Evolutionary conservation across 2,797 vertebrate species (phyloP).

Genomic region (Bradypodion ventrale): DNA sequence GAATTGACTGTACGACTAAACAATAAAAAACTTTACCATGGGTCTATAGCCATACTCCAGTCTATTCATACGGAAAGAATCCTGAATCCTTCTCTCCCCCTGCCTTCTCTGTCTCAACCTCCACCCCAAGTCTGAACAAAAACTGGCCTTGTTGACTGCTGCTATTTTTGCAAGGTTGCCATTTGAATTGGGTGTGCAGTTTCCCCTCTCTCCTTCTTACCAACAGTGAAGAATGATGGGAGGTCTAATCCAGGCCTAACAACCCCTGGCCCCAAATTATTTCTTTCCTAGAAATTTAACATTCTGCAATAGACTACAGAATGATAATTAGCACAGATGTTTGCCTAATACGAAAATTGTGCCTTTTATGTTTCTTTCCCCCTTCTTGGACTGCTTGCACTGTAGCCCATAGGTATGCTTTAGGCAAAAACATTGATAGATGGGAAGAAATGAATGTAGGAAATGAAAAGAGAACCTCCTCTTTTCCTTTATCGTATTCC

Average conservation of each 20-base stretch:
- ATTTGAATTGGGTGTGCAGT: constrained; percentile 8
- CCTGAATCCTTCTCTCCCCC: not conserved
- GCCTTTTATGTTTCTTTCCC: constrained; percentile 57
- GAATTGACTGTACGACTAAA: too few relatives aligned
- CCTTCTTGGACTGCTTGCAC: constrained; percentile 55
- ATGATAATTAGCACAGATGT: constrained; percentile 54
- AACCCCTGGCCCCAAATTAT: constrained; percentile 31
- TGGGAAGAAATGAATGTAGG: constrained; percentile 18
- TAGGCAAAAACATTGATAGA: constrained; percentile 58
- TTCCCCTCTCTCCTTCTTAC: not conserved
- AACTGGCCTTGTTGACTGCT: constrained; percentile 7
- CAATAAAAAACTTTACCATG: constrained; percentile 11
- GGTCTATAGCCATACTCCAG: constrained; percentile 11
- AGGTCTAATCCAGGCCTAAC: constrained; percentile 32
- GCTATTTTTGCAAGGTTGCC: constrained; percentile 32
- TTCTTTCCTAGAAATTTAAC: constrained; percentile 36
- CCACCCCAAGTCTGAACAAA: constrained; percentile 38
- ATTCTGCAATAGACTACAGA: constrained; percentile 46
- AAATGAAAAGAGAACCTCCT: constrained; percentile 17
- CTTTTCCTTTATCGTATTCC: constrained; percentile 25
- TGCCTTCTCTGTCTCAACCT: constrained; percentile 8
- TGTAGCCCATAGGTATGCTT: constrained; percentile 52
- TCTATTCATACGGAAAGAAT: not conserved
- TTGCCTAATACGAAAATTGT: constrained; percentile 62
- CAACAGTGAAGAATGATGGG: constrained; percentile 44